Evolutionary conservation across 1,140 invertebrate species (phyloP).

Genomic region (Homalodisca vitripennis): DNA sequence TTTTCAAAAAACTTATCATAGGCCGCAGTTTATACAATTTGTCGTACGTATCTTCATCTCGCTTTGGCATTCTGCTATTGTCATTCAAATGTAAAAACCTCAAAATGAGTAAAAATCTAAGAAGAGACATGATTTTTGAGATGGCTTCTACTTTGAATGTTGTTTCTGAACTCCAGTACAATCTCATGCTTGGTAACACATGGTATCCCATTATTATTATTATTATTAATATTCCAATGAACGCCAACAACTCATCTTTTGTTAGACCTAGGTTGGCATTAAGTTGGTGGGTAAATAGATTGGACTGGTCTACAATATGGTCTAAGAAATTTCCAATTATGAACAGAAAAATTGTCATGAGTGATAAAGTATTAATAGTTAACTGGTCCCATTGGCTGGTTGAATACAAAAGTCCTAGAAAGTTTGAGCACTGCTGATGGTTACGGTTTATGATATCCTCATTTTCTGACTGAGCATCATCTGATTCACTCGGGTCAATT

Average conservation of each 20-base stretch:
- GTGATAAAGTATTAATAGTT: background rate
- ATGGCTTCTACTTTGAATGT: background rate
- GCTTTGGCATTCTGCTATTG: constrained; percentile 25
- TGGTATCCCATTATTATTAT: background rate
- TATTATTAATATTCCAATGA: background rate
- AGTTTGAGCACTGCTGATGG: background rate
- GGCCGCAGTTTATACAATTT: constrained; percentile 38
- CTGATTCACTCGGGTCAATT: no score
- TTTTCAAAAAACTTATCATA: constrained; percentile 18
- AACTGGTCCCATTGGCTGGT: background rate
- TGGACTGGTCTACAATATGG: background rate
- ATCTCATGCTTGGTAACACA: background rate
- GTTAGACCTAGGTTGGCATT: background rate
- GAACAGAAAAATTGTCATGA: no score
- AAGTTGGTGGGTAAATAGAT: background rate
- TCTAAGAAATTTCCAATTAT: no score
- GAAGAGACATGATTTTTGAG: background rate
- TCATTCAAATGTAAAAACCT: constrained; percentile 23
- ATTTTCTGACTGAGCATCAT: background rate
- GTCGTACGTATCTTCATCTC: constrained; percentile 27
- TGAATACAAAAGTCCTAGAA: background rate
- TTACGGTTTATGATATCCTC: background rate
- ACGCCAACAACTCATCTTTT: background rate
- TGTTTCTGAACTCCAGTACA: background rate
- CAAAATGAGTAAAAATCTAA: background rate